Base-by-base conservation (phyloP, 2,797 vertebrate genomes). In the Aselliscus stoliczkanus region DNA sequence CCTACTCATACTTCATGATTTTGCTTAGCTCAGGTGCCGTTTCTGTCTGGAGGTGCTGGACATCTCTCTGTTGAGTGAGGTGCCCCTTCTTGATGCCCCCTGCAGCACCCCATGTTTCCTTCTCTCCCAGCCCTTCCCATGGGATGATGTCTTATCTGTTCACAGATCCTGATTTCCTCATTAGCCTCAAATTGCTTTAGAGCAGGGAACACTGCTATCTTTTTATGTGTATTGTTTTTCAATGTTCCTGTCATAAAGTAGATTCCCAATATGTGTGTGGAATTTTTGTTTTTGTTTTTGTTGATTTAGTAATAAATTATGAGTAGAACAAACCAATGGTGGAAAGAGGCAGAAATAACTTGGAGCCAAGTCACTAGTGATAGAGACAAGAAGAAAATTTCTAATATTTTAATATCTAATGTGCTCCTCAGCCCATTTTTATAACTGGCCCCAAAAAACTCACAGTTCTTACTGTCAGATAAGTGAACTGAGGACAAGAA, bases 231-330 rank as follows among this genome's bases (percentile, higher is more conserved):
- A 80, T 8, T 79, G 44, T 58, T 95, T 95, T 95, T 70, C 70
- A 81, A 11, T 62, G 60, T 95, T 95, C 76, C 39, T 80, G 7
- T 88, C 44, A 54, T 95, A 73, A 81, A 87, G 62, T 90, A 80
- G 27, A 10, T 84, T 73, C 52, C 62, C 62, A 72, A 50, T 67
- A 90, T 86, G 79, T 91, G 20, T 72, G 70, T 89, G 54, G 44
- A 17, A 67, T n/a, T 87, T 93, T 93, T 83, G 21, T 62, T 92
- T 62, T 92, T 88, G 39, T 60, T 96, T 96, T 77, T 95, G 25
- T 94, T 87, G 90, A 50, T 69, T 86, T 89, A 90, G 18, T 77
- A 86, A 83, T 91, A 93, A 56, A 80, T 89, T 93, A 37, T 6
- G 34, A 27, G n/a, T 84, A n/a, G 70, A 93, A 50, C 62, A 83